A percentile compares a stretch with the other conserved stretches of the same genome.
Conservation (phyloP, 2,113 vertebrate species). For the Oenanthe melanoleuca region DNA sequence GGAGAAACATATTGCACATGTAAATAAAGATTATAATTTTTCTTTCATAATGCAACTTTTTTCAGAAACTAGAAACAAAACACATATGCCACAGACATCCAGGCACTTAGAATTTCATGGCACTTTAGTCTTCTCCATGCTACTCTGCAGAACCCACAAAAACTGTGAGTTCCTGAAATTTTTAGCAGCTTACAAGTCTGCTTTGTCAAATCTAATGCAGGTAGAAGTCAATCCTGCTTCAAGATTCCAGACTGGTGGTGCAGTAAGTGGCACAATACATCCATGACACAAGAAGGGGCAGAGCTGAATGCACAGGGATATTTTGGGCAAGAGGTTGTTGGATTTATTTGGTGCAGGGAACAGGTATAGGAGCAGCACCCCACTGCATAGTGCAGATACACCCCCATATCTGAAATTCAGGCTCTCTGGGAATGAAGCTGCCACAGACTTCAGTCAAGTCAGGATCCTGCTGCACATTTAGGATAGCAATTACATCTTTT, state of each 20-base stretch:
- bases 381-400: fast-evolving
- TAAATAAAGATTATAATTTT: neutral
- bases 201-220: neutral
- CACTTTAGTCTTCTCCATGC: neutral
- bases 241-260: neutral
- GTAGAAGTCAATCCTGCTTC: neutral
- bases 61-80: neutral
- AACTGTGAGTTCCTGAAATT: neutral
- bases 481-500: neutral
- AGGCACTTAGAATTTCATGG: neutral
- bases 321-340: neutral
- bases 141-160: neutral
- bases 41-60: neutral
- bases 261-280: neutral
- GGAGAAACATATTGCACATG: neutral
- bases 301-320: neutral
- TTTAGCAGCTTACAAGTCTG: neutral
- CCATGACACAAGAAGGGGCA: neutral
- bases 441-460: neutral
- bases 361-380: neutral
- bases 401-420: neutral
- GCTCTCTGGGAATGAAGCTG: neutral
- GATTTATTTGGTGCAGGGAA: neutral
- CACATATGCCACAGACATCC: neutral
- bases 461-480: neutral